Percentiles rank a stretch among this genome's conserved stretches.
These are phyloP conservation scores for Phortica okadai DNA, from an alignment of 2,888 invertebrate genomes.

Conservation along the genomic window DNA sequence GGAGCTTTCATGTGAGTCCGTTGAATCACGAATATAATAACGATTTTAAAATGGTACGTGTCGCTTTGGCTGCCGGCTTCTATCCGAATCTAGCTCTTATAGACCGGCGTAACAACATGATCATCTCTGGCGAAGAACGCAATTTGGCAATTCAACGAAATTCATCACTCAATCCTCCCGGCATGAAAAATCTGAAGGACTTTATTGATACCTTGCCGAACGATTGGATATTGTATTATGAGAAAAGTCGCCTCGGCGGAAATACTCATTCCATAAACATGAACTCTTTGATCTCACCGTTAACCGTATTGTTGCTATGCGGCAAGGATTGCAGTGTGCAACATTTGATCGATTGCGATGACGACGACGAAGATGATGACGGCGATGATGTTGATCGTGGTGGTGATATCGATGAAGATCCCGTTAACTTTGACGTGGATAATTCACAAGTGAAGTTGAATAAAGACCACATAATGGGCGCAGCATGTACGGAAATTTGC, in stretches of 20 bases:
- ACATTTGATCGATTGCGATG: constrained; percentile 61
- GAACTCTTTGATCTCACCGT: constrained; percentile 87
- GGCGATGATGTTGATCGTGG: constrained; percentile 37
- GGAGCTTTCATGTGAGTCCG: constrained; percentile 80
- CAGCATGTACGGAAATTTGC: constrained; percentile 31
- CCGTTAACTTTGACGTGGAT: constrained; percentile 34
- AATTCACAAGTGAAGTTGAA: no score
- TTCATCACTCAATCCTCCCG: constrained; percentile 77
- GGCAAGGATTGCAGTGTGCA: constrained; percentile 57
- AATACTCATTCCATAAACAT: constrained; percentile 85
- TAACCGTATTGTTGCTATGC: constrained; percentile 86
- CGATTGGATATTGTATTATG: constrained; percentile 93
- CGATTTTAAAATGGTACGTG: constrained; percentile 91
- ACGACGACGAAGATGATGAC: constrained; percentile 45
- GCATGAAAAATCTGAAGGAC: constrained; percentile 55
- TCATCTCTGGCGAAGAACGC: constrained; percentile 82
- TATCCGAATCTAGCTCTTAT: constrained; percentile 92
- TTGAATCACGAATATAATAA: constrained; percentile 74
- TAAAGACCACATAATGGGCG: neutral
- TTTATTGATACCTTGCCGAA: constrained; percentile 79
- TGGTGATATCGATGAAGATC: constrained; percentile 11
- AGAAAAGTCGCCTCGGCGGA: constrained; percentile 83
- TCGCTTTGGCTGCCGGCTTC: constrained; percentile 90
- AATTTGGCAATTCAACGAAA: constrained; percentile 79
- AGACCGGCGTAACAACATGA: constrained; percentile 80